Evolutionary conservation across 1,140 invertebrate species (phyloP).

Genomic region (Aphidius gifuensis): DNA sequence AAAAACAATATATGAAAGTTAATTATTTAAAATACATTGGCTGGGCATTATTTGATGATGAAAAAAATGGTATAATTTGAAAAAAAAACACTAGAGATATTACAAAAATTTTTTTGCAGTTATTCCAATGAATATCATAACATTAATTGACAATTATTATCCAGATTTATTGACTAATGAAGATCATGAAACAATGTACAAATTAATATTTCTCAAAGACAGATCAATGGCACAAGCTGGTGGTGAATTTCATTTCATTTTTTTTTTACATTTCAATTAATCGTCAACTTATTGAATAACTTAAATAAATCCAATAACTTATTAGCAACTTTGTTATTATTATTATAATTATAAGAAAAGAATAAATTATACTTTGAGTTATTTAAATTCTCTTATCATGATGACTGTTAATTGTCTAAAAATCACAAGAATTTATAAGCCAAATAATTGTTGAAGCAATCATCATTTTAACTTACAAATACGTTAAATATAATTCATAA

Average conservation of each 20-base stretch:
- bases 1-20: constrained; percentile 93
- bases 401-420: too few relatives aligned
- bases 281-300: too few relatives aligned
- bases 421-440: too few relatives aligned
- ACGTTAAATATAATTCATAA: too few relatives aligned
- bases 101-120: constrained; percentile 95
- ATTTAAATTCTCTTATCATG: too few relatives aligned
- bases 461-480: too few relatives aligned
- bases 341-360: too few relatives aligned
- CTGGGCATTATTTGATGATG: constrained; percentile 90
- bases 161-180: constrained; percentile 93
- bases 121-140: constrained; percentile 92
- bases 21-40: constrained; percentile 98
- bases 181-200: constrained; percentile 99
- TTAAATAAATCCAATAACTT: too few relatives aligned
- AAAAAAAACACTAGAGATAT: constrained; percentile 76
- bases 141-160: constrained; percentile 93
- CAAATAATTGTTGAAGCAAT: too few relatives aligned
- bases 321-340: too few relatives aligned
- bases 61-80: constrained; percentile 82
- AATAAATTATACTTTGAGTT: too few relatives aligned
- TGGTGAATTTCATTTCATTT: constrained; percentile 97
- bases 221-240: constrained; percentile 92
- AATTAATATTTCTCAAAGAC: constrained; percentile 97
- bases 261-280: too few relatives aligned